Conservation (phyloP, 2,888 invertebrate genomes). For the Aproaerema taeniolella region DNA sequence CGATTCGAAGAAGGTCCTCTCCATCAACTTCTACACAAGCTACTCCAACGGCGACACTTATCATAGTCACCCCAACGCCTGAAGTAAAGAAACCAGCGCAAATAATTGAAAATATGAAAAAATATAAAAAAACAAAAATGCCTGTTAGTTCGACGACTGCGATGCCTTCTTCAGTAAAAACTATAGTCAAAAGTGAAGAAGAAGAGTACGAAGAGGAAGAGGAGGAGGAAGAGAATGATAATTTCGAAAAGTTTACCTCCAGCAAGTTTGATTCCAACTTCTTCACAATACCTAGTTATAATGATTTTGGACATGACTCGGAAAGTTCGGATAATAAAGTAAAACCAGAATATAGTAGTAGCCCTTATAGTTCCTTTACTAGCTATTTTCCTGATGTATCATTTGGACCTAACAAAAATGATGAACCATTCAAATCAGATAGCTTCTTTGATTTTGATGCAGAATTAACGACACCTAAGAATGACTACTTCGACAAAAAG, state of each 20-base stretch:
- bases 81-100: slow-evolving; percentile 57
- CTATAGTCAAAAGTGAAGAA: slow-evolving; percentile 31
- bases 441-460: slow-evolving; percentile 56
- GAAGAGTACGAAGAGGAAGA: slow-evolving; percentile 40
- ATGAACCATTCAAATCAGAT: slow-evolving; percentile 49
- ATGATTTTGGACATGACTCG: slow-evolving; percentile 38
- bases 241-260: slow-evolving; percentile 65
- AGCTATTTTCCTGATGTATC: slow-evolving; percentile 50
- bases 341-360: slow-evolving; percentile 45
- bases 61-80: slow-evolving; percentile 63
- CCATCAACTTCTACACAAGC: slow-evolving; percentile 34
- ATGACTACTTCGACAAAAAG: slow-evolving; percentile 72
- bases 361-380: slow-evolving; percentile 47
- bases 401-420: slow-evolving; percentile 34
- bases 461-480: slow-evolving; percentile 74
- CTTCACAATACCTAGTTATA: slow-evolving; percentile 67
- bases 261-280: slow-evolving; percentile 71
- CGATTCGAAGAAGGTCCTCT: slow-evolving; percentile 31
- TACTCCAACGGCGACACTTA: slow-evolving; percentile 36
- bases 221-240: slow-evolving; percentile 46
- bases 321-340: slow-evolving; percentile 44
- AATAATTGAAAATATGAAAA: slow-evolving; percentile 59
- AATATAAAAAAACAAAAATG: slow-evolving; percentile 56
- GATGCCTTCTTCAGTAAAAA: slow-evolving; percentile 28
- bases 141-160: slow-evolving; percentile 29